Evolutionary conservation across 1,140 invertebrate genomes (phyloP).

Genomic region (Drosophila rhopaloa): DNA sequence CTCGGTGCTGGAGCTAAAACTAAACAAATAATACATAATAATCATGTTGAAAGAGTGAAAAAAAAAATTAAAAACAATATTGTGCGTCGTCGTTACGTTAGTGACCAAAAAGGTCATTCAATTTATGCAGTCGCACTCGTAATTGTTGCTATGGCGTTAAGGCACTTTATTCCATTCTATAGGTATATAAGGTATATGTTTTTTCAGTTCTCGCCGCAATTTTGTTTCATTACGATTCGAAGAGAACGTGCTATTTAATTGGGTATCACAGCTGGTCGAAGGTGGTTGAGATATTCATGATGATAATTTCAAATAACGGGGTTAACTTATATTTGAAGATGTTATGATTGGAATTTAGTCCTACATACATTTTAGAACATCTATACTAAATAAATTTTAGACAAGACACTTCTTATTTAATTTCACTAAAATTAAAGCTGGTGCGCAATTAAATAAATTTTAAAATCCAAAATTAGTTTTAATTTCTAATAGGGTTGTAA

Average conservation of each 20-base stretch:
- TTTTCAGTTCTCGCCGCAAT: constrained; percentile 2
- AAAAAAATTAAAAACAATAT: constrained; percentile 38
- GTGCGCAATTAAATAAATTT: no score
- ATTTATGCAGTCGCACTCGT: constrained; percentile 53
- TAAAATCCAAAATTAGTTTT: no score
- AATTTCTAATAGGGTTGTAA: no score
- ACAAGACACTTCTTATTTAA: no score
- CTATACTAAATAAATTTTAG: no score
- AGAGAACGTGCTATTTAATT: constrained; percentile 9
- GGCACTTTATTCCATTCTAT: constrained; percentile 41
- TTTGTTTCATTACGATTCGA: not conserved
- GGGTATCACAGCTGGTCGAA: constrained; percentile 19
- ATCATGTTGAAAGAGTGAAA: constrained; percentile 46
- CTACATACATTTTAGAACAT: no score
- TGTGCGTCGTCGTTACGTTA: constrained; percentile 74
- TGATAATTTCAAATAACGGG: not conserved
- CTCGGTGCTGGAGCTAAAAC: constrained; percentile 14
- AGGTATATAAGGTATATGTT: constrained; percentile 7
- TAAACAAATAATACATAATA: constrained; percentile 53
- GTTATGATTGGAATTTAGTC: no score
- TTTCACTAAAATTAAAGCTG: no score
- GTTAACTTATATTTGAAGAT: no score
- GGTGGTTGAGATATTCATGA: not conserved
- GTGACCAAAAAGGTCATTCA: constrained; percentile 75
- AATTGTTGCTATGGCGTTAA: constrained; percentile 47